phyloP scores from a whole-genome alignment of 2,113 vertebrate species.

The Pedionomus torquatus region DNA sequence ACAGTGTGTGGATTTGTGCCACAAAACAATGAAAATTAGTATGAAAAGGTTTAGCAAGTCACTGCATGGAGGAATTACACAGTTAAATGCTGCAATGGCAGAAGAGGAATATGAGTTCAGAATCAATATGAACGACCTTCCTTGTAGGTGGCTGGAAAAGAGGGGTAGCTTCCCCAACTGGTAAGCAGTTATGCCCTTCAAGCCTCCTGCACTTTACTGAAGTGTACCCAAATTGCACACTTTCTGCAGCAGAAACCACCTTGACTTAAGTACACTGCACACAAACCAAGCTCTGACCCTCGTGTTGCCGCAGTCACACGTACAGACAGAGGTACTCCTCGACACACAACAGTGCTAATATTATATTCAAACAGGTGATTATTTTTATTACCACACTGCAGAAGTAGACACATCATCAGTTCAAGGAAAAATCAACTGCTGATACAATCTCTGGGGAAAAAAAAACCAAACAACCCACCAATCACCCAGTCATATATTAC shows the following conservation, averaged over 20 bases:
- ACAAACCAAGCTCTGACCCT: not conserved
- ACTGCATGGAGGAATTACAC: accelerated
- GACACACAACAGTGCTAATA: not conserved
- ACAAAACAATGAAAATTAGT: not conserved
- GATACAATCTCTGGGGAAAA: not conserved
- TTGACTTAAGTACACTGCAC: accelerated
- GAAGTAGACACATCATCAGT: not conserved
- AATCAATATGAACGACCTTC: not conserved
- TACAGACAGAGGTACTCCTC: not conserved
- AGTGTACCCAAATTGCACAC: not conserved
- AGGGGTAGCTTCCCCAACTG: not conserved
- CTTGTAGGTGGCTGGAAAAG: not conserved
- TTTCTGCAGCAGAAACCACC: not conserved
- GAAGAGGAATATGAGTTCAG: not conserved
- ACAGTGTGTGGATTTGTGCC: not conserved
- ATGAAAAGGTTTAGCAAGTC: not conserved
- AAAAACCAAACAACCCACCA: too few relatives aligned
- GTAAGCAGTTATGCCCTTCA: not conserved
- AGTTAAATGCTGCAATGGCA: not conserved
- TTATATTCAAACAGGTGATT: accelerated
- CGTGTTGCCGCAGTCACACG: not conserved
- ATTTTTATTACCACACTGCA: not conserved
- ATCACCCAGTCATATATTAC: not conserved
- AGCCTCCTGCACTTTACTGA: not conserved
- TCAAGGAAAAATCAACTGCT: not conserved